Evolutionary conservation across 2,797 vertebrate genomes (phyloP).

Genomic region (Enteromius paludinosus): DNA sequence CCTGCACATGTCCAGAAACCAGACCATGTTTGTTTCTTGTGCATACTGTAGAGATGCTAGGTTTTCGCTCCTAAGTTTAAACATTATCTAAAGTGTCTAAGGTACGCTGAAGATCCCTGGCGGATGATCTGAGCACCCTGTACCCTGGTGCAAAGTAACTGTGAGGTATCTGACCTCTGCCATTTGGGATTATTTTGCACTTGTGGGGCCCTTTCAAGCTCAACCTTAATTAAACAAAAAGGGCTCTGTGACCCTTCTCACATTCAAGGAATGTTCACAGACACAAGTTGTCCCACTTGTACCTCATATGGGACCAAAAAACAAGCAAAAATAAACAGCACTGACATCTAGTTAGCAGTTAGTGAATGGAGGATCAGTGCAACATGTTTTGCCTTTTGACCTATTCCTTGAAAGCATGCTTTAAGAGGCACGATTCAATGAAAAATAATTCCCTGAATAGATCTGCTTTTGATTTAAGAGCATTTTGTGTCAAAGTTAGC

Average conservation of each 20-base stretch:
- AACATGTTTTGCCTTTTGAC: not conserved
- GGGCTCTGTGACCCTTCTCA: not conserved
- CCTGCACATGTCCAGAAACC: not conserved
- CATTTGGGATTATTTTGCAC: constrained; percentile 39
- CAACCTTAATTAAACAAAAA: constrained; percentile 24
- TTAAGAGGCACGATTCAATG: not conserved
- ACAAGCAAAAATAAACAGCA: not conserved
- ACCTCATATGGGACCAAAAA: not conserved
- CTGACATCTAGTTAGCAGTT: not conserved
- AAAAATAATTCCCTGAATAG: not conserved
- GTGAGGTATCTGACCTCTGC: constrained; percentile 40
- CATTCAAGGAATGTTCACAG: constrained; percentile 14
- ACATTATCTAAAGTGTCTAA: constrained; percentile 48
- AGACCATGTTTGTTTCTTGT: not conserved
- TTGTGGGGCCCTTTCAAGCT: constrained; percentile 35
- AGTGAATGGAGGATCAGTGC: not conserved
- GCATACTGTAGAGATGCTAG: not conserved
- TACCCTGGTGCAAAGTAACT: constrained; percentile 23
- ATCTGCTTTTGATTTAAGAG: not conserved
- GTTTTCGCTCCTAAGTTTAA: constrained; percentile 16
- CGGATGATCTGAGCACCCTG: constrained; percentile 24
- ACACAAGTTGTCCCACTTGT: not conserved
- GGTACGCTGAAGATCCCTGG: constrained; percentile 24
- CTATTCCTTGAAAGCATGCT: not conserved
- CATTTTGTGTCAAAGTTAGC: not conserved